phyloP scores from a whole-genome alignment of 2,888 invertebrate genomes.

The Pimpla rufipes region DNA sequence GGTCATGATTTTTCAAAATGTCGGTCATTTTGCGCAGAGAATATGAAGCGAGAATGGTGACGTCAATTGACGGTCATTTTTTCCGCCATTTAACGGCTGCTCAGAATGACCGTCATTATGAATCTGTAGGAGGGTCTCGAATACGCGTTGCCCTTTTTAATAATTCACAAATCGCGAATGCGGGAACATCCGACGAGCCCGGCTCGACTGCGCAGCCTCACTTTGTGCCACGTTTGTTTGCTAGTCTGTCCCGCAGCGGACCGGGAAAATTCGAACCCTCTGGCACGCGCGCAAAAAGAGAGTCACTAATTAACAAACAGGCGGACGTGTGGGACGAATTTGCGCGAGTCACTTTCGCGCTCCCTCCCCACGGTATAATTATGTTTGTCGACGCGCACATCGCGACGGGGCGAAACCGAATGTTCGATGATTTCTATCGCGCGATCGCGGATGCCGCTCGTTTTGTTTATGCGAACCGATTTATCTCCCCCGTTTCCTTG shows the following conservation, averaged over 20 bases:
- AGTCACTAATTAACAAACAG: constrained; percentile 77
- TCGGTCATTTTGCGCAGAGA: no score
- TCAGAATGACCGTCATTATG: not conserved
- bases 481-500: not conserved
- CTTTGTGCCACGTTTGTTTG: constrained; percentile 67
- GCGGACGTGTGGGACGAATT: constrained; percentile 40
- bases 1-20: no score
- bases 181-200: constrained; percentile 32
- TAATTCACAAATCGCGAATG: constrained; percentile 73
- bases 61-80: no score
- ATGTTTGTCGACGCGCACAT: constrained; percentile 70
- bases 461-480: not conserved
- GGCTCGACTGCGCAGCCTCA: constrained; percentile 13
- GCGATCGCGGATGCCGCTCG: not conserved
- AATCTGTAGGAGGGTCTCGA: constrained; percentile 18
- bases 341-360: constrained; percentile 51
- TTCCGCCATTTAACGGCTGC: no score
- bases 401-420: not conserved
- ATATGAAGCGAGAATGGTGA: no score
- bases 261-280: constrained; percentile 31
- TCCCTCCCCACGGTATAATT: constrained; percentile 68
- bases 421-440: not conserved
- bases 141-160: constrained; percentile 67
- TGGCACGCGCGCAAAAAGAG: constrained; percentile 71
- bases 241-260: constrained; percentile 36